These are phyloP conservation scores for Cantharis rustica DNA, from an alignment of 2,888 invertebrate genomes.

Conservation along the genomic window DNA sequence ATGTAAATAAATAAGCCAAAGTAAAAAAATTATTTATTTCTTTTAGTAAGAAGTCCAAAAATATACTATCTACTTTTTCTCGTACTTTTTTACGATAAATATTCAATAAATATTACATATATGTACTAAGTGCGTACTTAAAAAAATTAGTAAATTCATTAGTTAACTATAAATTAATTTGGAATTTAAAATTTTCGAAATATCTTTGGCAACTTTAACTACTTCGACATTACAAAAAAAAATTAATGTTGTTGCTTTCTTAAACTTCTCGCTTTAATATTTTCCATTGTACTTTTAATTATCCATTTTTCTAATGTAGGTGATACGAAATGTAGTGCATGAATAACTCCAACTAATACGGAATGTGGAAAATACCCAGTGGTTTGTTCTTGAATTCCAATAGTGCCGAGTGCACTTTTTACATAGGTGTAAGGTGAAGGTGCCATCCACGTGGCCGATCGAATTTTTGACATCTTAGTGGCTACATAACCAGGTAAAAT, in stretches of 20 bases:
- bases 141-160: neutral
- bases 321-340: constrained; percentile 58
- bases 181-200: neutral
- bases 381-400: constrained; percentile 72
- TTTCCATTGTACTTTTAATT: constrained; percentile 68
- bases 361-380: constrained; percentile 78
- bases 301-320: constrained; percentile 65
- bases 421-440: constrained; percentile 77
- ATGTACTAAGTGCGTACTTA: neutral
- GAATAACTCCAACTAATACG: constrained; percentile 61
- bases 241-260: constrained; percentile 6
- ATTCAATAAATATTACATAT: neutral
- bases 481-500: constrained; percentile 88
- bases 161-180: neutral
- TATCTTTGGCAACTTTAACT: neutral
- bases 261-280: constrained; percentile 64
- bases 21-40: neutral
- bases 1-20: neutral
- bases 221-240: neutral
- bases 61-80: neutral
- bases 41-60: neutral
- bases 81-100: neutral
- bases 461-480: constrained; percentile 88
- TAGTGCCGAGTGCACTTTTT: constrained; percentile 68
- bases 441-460: constrained; percentile 72